Percentiles rank a stretch among this genome's conserved stretches.
Evolutionary conservation across 2,888 invertebrate genomes (phyloP).

Genomic region (Athalia cordata): DNA sequence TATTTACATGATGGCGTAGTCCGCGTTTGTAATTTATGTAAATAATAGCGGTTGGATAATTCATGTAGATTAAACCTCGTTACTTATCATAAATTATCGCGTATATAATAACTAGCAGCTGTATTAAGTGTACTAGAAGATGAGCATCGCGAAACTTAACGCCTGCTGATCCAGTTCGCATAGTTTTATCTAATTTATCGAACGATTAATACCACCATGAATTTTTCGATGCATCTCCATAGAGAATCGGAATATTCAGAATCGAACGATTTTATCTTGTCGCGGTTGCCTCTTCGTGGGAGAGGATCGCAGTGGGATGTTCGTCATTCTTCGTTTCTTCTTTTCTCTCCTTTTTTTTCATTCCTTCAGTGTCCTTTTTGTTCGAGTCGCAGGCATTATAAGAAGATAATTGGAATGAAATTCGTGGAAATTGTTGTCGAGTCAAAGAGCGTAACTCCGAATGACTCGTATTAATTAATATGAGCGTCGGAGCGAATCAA

Average conservation of each 20-base stretch:
- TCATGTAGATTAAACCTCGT: conserved; percentile 41
- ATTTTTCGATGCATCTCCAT: no score
- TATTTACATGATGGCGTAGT: conserved; percentile 41
- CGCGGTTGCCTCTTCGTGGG: no score
- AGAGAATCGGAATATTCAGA: no score
- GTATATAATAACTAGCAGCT: neutral
- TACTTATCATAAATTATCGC: conserved; percentile 44
- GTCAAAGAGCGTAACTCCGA: neutral
- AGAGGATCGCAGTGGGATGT: neutral
- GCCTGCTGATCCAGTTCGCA: no score
- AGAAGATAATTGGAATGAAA: conserved; percentile 31
- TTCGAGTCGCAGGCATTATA: neutral
- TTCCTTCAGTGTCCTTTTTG: neutral
- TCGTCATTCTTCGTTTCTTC: neutral
- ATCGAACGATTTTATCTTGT: no score
- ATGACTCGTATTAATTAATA: conserved; percentile 36
- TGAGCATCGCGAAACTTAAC: no score
- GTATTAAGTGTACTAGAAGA: no score
- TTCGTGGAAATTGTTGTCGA: conserved; percentile 25
- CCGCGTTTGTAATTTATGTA: conserved; percentile 35
- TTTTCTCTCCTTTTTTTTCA: neutral
- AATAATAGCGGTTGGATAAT: conserved; percentile 39
- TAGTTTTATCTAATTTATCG: no score
- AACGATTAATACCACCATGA: no score
- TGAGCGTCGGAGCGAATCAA: conserved; percentile 22